Base-by-base conservation (phyloP, 2,888 invertebrate species). In the Drosophila rellima region DNA sequence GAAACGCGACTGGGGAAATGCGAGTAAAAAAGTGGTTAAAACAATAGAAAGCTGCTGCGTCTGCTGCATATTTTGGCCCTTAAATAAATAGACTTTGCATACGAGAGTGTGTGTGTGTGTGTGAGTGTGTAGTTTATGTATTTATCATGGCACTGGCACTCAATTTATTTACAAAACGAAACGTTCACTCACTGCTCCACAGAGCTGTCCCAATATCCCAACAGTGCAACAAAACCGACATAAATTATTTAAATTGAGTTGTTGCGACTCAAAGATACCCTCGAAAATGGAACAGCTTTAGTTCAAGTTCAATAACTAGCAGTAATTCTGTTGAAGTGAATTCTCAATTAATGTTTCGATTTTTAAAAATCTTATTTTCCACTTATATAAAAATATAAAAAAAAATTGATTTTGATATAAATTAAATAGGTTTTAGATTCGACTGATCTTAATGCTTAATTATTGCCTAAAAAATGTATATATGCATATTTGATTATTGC, bases 11-110 rank as follows among this genome's bases (percentile, higher is more conserved):
- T 18, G 11, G 26, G 29, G 20, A 31, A 44, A 18, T 31, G 10
- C 20, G 26, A 63, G 42, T 39, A 71, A 70, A 65, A 48, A 39
- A 66, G 70, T n/a, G n/a, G n/a, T 76, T 82, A 78, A 89, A 88
- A 86, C 78, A 86, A 86, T 88, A 83, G 83, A 88, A 82, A 85
- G 78, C 70, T 80, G 80, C 56, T 71, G 79, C 66, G 79, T 75
- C 75, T 78, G 78, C 71, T 82, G 84, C 82, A 89, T 88, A 85
- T 84, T 89, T 84, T 85, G 70, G 76, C 73, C 67, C 71, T 65
- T 73, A 81, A 84, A 84, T 78, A 89, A 87, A 90, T 84, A 80
- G 52, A 80, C 84, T 87, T 87, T 81, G 90, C 87, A 89, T 89
- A 74, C 66, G 35, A 60, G 52, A 50, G 20, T 42, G 52, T 20